A percentile compares a stretch with the other conserved stretches of the same genome.
Evolutionary conservation across 1,140 invertebrate species (phyloP).

Genomic region (Ostrea denselamellosa): DNA sequence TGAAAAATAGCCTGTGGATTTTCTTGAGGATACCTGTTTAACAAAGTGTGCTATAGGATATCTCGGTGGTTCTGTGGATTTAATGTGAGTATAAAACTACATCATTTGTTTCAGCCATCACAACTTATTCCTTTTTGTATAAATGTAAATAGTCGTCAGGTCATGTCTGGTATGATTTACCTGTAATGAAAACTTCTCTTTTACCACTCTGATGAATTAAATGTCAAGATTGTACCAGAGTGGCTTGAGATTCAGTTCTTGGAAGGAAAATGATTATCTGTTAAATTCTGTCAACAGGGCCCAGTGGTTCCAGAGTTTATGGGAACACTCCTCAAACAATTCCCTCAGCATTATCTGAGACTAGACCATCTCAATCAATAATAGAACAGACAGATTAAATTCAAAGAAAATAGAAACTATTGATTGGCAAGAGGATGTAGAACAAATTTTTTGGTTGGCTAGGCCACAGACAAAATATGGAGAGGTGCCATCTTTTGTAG

Average conservation of each 20-base stretch:
- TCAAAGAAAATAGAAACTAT: conserved; percentile 31
- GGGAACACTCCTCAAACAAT: neutral
- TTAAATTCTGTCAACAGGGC: neutral
- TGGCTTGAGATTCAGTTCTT: too few relatives aligned
- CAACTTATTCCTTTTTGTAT: neutral
- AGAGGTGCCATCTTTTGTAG: neutral
- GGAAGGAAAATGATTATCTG: neutral
- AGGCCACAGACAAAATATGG: conserved; percentile 22
- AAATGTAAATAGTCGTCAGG: too few relatives aligned
- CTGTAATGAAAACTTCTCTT: too few relatives aligned
- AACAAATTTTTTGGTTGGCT: conserved; percentile 14
- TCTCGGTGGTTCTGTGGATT: conserved; percentile 9
- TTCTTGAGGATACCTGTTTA: conserved; percentile 1
- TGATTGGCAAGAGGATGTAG: neutral
- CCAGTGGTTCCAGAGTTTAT: neutral
- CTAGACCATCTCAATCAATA: conserved; percentile 13
- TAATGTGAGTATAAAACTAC: conserved; percentile 4
- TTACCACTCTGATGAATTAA: too few relatives aligned
- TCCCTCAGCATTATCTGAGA: neutral
- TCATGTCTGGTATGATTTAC: too few relatives aligned
- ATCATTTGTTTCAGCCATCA: neutral
- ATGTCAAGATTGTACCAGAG: too few relatives aligned
- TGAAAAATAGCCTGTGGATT: neutral
- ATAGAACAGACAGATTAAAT: conserved; percentile 22
- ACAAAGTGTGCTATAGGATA: conserved; percentile 4